Evolutionary conservation across 2,113 vertebrate genomes (phyloP), one percentile per base, ranked within the genome.

Genomic region (Mystacornis crossleyi): DNA sequence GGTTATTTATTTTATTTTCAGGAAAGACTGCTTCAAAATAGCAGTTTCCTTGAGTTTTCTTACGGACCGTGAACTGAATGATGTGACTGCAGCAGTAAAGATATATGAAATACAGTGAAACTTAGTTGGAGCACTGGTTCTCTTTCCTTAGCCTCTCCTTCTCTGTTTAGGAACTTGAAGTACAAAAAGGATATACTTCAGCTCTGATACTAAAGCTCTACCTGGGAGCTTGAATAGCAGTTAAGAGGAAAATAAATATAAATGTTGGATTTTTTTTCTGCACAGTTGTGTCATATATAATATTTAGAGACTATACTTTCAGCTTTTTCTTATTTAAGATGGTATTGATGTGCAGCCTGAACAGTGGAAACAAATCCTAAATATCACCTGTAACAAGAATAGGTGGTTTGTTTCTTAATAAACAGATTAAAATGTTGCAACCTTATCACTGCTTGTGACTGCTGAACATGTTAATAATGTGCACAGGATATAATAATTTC

Each of bases 51-150:
- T 5, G 45, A 23, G 4, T 84, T 81, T 17, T 64, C 28, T 67
- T 62, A 53, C 70, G 16, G 34, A 71, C 9, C 1, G 9, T 18
- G 13, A 81, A 28, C 5, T 51, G 10, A 69, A 9, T 24, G 11
- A 47, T 55, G 21, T 75, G 33, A 20, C 19, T 70, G 11, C 23
- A 25, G 4, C 6, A 18, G 13, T 67, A 50, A 77, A 38, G 12
- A 29, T 14, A 16, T 1, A 17, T 29, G 28, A 53, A 66, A 61
- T 17, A 29, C 33, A 51, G 64, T 54, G 43, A 86, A 84, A 79
- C 7, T 65, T 14, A n/a, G 5, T 3, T 1, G 7, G 14, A 86
- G 0, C 5, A 20, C 50, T 62, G 51, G 1, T 7, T 75, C 16
- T 70, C 17, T 53, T 51, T 33, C 13, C 21, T 83, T 48, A 71